Evolutionary conservation across 1,140 invertebrate species (phyloP).

Genomic region (Rhagoletis zephyria): DNA sequence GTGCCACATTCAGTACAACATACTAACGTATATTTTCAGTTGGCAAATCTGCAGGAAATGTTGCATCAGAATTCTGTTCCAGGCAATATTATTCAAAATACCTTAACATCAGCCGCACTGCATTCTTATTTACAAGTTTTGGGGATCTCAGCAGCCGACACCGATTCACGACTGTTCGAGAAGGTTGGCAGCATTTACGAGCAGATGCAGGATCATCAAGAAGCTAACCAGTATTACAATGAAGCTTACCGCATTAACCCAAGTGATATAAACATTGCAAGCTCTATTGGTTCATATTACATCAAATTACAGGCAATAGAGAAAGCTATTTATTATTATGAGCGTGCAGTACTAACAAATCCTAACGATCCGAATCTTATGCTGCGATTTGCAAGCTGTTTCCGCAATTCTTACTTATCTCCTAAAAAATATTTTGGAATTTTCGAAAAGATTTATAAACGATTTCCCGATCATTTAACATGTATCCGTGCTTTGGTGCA

Average conservation of each 20-base stretch:
- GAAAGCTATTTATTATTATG: slow-evolving; percentile 91
- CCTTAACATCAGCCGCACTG: slow-evolving; percentile 84
- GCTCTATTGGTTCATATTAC: slow-evolving; percentile 93
- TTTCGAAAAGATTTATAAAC: slow-evolving; percentile 84
- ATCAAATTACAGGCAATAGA: slow-evolving; percentile 90
- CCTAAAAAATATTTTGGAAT: slow-evolving; percentile 87
- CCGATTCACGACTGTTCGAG: slow-evolving; percentile 86
- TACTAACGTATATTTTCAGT: slow-evolving; percentile 89
- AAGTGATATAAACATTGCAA: slow-evolving; percentile 89
- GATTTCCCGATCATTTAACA: slow-evolving; percentile 89
- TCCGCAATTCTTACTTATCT: slow-evolving; percentile 84
- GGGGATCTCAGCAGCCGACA: slow-evolving; percentile 81
- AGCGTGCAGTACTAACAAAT: slow-evolving; percentile 89
- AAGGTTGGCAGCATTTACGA: slow-evolving; percentile 91
- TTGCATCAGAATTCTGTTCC: slow-evolving; percentile 70
- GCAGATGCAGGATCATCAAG: slow-evolving; percentile 88
- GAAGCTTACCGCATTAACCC: slow-evolving; percentile 93
- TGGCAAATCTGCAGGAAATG: slow-evolving; percentile 85
- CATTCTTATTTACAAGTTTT: slow-evolving; percentile 90
- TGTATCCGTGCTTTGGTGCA: slow-evolving; percentile 89
- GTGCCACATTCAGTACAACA: slow-evolving; percentile 74
- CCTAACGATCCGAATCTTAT: slow-evolving; percentile 89
- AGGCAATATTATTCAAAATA: slow-evolving; percentile 63
- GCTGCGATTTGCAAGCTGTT: slow-evolving; percentile 87
- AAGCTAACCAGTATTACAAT: slow-evolving; percentile 92